Evolutionary conservation across 2,113 vertebrate species (phyloP).

Genomic region (Chionodraco myersi): DNA sequence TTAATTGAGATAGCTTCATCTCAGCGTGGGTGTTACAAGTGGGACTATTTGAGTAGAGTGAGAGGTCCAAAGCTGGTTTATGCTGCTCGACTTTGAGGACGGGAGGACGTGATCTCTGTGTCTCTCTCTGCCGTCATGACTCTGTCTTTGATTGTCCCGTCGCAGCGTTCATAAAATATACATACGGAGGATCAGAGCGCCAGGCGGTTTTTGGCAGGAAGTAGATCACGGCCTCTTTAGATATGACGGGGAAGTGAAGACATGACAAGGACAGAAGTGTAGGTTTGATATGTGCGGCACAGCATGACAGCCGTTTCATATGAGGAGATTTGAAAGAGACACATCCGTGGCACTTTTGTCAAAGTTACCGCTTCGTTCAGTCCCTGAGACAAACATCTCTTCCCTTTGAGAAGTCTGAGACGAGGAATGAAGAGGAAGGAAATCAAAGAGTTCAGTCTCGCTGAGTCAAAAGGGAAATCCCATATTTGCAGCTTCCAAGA

Average conservation of each 20-base stretch:
- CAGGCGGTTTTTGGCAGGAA: neutral
- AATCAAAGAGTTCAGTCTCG: conserved; percentile 25
- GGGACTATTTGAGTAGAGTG: neutral
- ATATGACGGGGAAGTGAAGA: conserved; percentile 4
- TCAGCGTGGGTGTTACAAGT: neutral
- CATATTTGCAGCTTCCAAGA: conserved; percentile 1
- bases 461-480: conserved; percentile 27
- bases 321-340: neutral
- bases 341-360: conserved; percentile 4
- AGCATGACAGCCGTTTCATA: neutral
- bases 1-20: too few species aligned
- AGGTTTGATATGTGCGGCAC: neutral
- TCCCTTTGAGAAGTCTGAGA: conserved; percentile 27
- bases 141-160: conserved; percentile 29
- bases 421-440: neutral
- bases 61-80: conserved; percentile 10
- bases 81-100: neutral
- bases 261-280: neutral
- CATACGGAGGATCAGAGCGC: conserved; percentile 21
- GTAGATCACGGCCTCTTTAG: conserved; percentile 25
- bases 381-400: conserved; percentile 11
- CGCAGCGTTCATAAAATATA: conserved; percentile 42
- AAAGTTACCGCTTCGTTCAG: neutral
- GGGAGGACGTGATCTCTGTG: neutral
- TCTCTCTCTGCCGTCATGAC: neutral